Evolutionary conservation across 2,113 vertebrate genomes (phyloP), one percentile per base, ranked within the genome.

Genomic region (Rhinoderma darwinii): DNA sequence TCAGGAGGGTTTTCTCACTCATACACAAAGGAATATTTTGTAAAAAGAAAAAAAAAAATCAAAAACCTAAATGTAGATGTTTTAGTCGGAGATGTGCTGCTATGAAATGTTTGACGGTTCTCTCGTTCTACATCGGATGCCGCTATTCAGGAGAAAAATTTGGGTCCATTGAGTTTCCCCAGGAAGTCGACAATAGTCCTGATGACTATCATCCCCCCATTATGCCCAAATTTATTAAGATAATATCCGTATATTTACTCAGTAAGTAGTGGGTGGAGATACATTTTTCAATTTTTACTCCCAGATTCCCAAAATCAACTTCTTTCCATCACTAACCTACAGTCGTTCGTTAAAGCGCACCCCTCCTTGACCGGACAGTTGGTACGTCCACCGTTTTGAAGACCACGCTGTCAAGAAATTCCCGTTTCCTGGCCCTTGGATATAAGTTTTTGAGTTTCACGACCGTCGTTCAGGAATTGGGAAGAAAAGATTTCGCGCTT

Each of bases 401-500:
- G n/a, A n/a, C n/a, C n/a, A n/a, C n/a, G n/a, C n/a, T n/a, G n/a
- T n/a, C n/a, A n/a, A n/a, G n/a, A n/a, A n/a, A n/a, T n/a, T n/a
- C n/a, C n/a, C n/a, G 20, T 59, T 59, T 22, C 20, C 3, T 59
- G 20, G 8, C 30, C 3, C 32, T 73, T 43, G 17, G 7, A 25
- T 41, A 59, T 10, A 59, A 11, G 8, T 61, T 44, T 78, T 79
- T 4, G 44, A 1, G 15, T 25, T 82, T 39, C n/a, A 82, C 20
- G 32, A 63, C 20, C 30, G 39, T 3, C 35, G 15, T 56, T 79
- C 35, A 39, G 3, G 22, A 79, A 39, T 59, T 1, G 3, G 22
- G 18, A 37, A 37, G 63, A 37, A 73, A 39, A 17, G 92, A 93
- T 89, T 4, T 89, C 90, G 92, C 91, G 89, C 91, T 92, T 90